These are phyloP conservation scores for Pocillopora grandis DNA, from an alignment of 92 coral and sea anemone species.

Conservation along the genomic window DNA sequence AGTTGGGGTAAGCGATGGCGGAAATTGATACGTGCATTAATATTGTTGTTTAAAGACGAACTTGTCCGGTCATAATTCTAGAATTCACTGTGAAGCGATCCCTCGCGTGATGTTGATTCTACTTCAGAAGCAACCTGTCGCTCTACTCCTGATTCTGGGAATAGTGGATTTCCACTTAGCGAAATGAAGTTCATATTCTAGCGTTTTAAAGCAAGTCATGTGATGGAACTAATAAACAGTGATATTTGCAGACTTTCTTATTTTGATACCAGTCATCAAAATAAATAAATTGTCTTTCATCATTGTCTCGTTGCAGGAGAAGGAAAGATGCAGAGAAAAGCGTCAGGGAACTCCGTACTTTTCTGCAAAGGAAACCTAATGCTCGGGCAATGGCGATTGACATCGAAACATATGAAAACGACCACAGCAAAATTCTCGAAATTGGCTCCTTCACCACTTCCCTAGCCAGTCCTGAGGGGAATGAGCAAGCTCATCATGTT, in stretches of 20 bases:
- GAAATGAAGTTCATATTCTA: no score
- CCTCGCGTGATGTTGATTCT: no score
- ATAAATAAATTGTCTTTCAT: no score
- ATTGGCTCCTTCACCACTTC: constrained; percentile 61
- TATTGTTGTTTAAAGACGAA: not conserved
- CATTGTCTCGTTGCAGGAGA: not conserved
- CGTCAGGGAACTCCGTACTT: not conserved
- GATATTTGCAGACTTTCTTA: no score
- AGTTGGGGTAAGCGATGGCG: not conserved
- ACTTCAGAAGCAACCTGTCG: no score
- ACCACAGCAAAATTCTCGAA: constrained; percentile 60
- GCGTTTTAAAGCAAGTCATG: no score
- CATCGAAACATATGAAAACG: constrained; percentile 64
- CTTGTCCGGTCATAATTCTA: not conserved
- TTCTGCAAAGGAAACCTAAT: not conserved
- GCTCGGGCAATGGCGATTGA: constrained; percentile 61
- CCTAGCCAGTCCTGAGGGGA: constrained; percentile 2
- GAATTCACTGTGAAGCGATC: no score
- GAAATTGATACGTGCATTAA: not conserved
- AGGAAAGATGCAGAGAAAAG: constrained; percentile 3
- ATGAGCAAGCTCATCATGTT: constrained; percentile 43
- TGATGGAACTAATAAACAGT: no score
- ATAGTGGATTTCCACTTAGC: no score
- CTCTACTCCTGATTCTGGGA: no score
- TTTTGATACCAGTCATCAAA: no score